Evolutionary conservation across 2,888 invertebrate species (phyloP), one percentile per base, ranked within the genome.

Genomic region (Nomada flava): DNA sequence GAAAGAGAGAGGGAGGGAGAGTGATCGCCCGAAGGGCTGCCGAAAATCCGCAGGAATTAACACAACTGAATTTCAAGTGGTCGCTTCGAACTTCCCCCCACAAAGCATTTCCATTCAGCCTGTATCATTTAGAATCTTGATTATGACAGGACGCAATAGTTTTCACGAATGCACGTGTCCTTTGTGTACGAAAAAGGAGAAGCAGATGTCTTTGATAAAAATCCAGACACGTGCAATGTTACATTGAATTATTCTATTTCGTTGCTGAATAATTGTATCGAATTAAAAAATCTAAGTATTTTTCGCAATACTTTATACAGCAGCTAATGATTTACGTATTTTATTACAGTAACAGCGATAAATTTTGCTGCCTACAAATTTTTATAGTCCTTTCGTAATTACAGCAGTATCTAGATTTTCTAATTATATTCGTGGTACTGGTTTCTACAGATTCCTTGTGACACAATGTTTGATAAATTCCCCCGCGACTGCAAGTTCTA

Each of bases 11-110:
- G 76, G 65, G 75, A 77, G 76, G 73, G 26, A 65, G 52, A 50
- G 57, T 53, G 55, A 71, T 64, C 70, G 81, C 68, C 82, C 88
- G 82, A 68, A 84, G 86, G 84, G 81, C 70, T 57, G 80, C 68
- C 87, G 86, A 82, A 86, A 90, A 87, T 86, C 84, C 86, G 72
- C 70, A 86, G 87, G 87, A 90, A 90, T 90, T 90, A 90, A 87
- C 89, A 85, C 88, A 86, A 87, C 86, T 85, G 86, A 89, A 88
- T 89, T 89, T 89, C 88, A 85, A 89, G 85, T 88, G 76, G 85
- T 76, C 84, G 69, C 50, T 65, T 74, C 80, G 79, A 89, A 89
- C 85, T 88, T 89, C 69, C 64, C 64, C 75, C 82, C 64, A 74
- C 85, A 84, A 3, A 60, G 59, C 60, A 84, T 86, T 85, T 82